These are phyloP conservation scores for Hippopotamus amphibius DNA, from an alignment of 2,113 vertebrate genomes.

Conservation along the genomic window DNA sequence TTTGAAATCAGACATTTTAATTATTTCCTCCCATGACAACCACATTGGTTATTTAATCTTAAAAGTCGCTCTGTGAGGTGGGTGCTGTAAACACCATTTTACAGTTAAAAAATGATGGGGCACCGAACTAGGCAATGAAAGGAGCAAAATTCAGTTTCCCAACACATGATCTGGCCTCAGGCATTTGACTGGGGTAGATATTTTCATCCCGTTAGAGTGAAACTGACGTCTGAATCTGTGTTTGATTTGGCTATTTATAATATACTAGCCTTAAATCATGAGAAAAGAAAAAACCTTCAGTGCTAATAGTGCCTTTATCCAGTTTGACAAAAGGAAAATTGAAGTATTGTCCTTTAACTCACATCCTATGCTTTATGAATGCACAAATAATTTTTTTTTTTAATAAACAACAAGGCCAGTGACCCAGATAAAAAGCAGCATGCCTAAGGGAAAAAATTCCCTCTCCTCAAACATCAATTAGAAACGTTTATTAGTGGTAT, in stretches of 20 bases:
- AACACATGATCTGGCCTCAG: background rate
- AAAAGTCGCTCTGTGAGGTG: background rate
- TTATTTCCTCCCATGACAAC: background rate
- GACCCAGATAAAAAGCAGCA: slow-evolving; percentile 66
- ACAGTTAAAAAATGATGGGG: background rate
- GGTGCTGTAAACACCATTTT: background rate
- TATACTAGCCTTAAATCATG: slow-evolving; percentile 52
- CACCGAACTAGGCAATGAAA: background rate
- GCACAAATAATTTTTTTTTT: slow-evolving; percentile 57
- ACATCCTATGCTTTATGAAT: slow-evolving; percentile 53
- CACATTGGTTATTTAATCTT: slow-evolving; percentile 1
- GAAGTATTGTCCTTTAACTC: slow-evolving; percentile 57
- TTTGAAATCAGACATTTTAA: slow-evolving; percentile 60
- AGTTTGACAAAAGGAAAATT: slow-evolving; percentile 66
- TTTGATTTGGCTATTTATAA: slow-evolving; percentile 61
- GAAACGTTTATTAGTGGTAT: slow-evolving; percentile 71
- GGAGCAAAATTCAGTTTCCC: slow-evolving; percentile 2
- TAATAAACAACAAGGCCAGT: slow-evolving; percentile 58
- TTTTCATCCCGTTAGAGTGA: slow-evolving; percentile 59
- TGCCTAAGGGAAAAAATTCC: slow-evolving; percentile 42
- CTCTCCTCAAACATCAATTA: slow-evolving; percentile 76
- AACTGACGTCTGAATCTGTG: slow-evolving; percentile 45
- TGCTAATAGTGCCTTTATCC: slow-evolving; percentile 61
- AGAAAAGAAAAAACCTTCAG: slow-evolving; percentile 35
- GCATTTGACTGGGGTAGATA: slow-evolving; percentile 43